Evolutionary conservation across 2,888 invertebrate species (phyloP).

Genomic region (Aethes cnicana): DNA sequence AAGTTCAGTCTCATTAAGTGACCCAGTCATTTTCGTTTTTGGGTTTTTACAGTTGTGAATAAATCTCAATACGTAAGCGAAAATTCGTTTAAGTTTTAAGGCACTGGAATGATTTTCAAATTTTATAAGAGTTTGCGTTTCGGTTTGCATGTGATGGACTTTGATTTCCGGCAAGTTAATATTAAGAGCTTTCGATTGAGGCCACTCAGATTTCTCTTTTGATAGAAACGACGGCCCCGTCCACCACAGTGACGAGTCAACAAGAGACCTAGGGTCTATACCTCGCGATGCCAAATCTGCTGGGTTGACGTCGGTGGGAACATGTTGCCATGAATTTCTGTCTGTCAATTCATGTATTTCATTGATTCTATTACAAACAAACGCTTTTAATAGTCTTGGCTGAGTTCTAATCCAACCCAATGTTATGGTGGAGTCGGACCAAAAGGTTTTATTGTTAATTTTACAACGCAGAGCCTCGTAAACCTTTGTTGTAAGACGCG

Average conservation of each 20-base stretch:
- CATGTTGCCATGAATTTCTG: slow-evolving; percentile 20
- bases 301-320: too few relatives aligned
- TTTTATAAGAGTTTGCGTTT: neutral
- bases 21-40: neutral
- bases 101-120: slow-evolving; percentile 26
- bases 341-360: slow-evolving; percentile 32
- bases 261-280: slow-evolving; percentile 1
- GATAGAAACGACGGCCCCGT: slow-evolving; percentile 6
- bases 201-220: neutral
- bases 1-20: slow-evolving; percentile 11
- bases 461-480: slow-evolving; percentile 8
- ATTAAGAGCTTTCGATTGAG: neutral
- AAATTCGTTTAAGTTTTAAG: slow-evolving; percentile 19
- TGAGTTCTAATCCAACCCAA: slow-evolving; percentile 31
- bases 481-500: slow-evolving; percentile 25
- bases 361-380: slow-evolving; percentile 33
- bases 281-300: slow-evolving; percentile 32
- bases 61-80: slow-evolving; percentile 23
- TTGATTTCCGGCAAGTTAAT: slow-evolving; percentile 8
- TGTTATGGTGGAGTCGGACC: slow-evolving; percentile 32
- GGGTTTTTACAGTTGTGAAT: neutral
- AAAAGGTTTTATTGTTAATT: slow-evolving; percentile 4
- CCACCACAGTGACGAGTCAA: slow-evolving; percentile 22
- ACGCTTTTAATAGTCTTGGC: slow-evolving; percentile 32
- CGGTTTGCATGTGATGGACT: neutral